Percentiles rank a stretch among this genome's conserved stretches.
These are phyloP conservation scores for Ptychochromis oligacanthus DNA, from an alignment of 2,113 vertebrate species.

Conservation along the genomic window DNA sequence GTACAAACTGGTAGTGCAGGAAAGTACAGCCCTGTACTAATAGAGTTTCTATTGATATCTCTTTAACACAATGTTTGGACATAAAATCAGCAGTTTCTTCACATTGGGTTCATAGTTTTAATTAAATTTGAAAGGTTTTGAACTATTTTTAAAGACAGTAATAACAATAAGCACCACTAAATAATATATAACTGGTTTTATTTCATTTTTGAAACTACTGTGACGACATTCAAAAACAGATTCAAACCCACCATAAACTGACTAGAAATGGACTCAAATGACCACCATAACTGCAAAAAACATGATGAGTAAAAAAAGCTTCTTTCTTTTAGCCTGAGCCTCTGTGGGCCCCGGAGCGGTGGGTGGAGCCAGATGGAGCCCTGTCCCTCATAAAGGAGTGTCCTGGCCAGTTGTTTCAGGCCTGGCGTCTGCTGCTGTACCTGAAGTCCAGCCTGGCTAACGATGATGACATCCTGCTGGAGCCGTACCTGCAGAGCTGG, in stretches of 20 bases:
- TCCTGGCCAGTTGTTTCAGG: conserved; percentile 68
- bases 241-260: background rate
- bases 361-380: background rate
- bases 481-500: conserved; percentile 73
- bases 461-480: conserved; percentile 54
- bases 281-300: background rate
- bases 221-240: background rate
- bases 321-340: conserved; percentile 4
- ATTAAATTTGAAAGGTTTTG: background rate
- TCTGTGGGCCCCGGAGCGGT: background rate
- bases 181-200: background rate
- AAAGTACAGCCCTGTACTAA: background rate
- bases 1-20: background rate
- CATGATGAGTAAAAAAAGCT: background rate
- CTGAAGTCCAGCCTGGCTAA: conserved; percentile 40
- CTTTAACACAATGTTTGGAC: background rate
- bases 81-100: background rate
- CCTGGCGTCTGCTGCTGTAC: conserved; percentile 43
- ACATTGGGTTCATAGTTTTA: background rate
- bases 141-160: background rate
- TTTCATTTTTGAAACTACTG: background rate
- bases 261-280: background rate
- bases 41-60: background rate
- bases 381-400: conserved; percentile 49
- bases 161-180: background rate